phyloP scores from a whole-genome alignment of 2,113 vertebrate genomes.

The Sinocyclocheilus grahami region DNA sequence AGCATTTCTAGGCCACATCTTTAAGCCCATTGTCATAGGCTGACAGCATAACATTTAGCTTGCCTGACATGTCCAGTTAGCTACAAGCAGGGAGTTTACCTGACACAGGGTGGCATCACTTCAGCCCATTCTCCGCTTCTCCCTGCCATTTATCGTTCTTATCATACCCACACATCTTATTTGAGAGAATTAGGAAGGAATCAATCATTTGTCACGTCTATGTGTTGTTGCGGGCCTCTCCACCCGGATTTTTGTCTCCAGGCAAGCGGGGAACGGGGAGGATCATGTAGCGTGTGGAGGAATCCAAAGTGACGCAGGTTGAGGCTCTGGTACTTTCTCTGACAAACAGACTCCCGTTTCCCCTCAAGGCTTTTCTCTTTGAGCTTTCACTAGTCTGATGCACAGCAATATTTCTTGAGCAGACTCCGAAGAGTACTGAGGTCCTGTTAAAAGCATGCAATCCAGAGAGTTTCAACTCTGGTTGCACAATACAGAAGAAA shows the following conservation, averaged over 20 bases:
- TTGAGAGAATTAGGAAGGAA: slow-evolving; percentile 82
- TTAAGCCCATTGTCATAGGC: slow-evolving; percentile 61
- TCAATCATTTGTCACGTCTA: slow-evolving; percentile 83
- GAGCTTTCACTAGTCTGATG: slow-evolving; percentile 36
- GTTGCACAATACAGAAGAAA: slow-evolving; percentile 8
- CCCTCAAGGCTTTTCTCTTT: slow-evolving; percentile 53
- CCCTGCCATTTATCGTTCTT: slow-evolving; percentile 65
- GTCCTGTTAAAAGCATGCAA: slow-evolving; percentile 35
- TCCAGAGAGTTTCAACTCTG: slow-evolving; percentile 17
- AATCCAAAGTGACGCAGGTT: slow-evolving; percentile 81
- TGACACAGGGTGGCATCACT: slow-evolving; percentile 84
- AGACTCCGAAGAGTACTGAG: background rate
- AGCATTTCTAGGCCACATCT: slow-evolving; percentile 61
- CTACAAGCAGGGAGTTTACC: slow-evolving; percentile 82
- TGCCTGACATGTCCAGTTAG: slow-evolving; percentile 83
- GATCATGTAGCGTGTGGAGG: slow-evolving; percentile 67
- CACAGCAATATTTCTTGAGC: slow-evolving; percentile 45
- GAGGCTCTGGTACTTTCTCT: slow-evolving; percentile 71
- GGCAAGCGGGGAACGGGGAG: slow-evolving; percentile 63
- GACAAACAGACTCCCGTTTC: slow-evolving; percentile 68
- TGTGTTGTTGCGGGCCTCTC: slow-evolving; percentile 65
- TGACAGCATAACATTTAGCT: slow-evolving; percentile 73
- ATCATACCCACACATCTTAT: slow-evolving; percentile 75
- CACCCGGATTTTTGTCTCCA: slow-evolving; percentile 63
- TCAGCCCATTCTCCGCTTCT: slow-evolving; percentile 60